phyloP scores from a whole-genome alignment of 2,888 invertebrate genomes.

The Graphium colonna region DNA sequence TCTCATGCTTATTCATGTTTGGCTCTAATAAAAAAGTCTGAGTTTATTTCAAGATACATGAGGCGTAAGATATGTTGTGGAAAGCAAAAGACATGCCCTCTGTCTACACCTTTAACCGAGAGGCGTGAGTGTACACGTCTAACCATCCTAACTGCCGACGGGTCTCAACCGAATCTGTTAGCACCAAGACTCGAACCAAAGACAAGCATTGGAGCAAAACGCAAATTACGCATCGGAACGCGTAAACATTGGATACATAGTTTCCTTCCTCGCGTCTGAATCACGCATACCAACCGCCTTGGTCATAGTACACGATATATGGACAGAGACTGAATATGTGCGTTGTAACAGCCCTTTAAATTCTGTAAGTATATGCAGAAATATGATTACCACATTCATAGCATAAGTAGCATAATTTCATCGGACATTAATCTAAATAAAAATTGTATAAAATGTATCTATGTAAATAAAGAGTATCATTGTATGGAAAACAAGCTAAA shows the following conservation, averaged over 20 bases:
- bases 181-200: no score
- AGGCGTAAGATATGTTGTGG: slow-evolving; percentile 2
- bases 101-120: slow-evolving; percentile 26
- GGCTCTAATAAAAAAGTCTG: no score
- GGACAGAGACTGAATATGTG: not conserved
- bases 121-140: no score
- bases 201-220: slow-evolving; percentile 32
- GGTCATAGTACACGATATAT: slow-evolving; percentile 45
- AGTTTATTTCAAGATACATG: no score
- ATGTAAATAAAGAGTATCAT: no score
- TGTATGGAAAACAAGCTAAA: no score
- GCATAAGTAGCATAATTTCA: no score
- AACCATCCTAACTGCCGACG: slow-evolving; percentile 43
- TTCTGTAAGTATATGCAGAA: not conserved
- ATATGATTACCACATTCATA: not conserved
- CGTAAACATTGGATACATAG: slow-evolving; percentile 71
- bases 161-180: no score
- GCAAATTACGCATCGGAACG: slow-evolving; percentile 37
- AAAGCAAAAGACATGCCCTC: slow-evolving; percentile 43
- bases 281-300: slow-evolving; percentile 76
- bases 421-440: no score
- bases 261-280: slow-evolving; percentile 77
- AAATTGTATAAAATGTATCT: no score
- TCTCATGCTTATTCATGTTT: no score
- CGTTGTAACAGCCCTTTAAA: not conserved